A percentile compares a stretch with the other conserved stretches of the same genome.
Evolutionary conservation across 2,113 vertebrate species (phyloP).

Genomic region (Lagopus muta): DNA sequence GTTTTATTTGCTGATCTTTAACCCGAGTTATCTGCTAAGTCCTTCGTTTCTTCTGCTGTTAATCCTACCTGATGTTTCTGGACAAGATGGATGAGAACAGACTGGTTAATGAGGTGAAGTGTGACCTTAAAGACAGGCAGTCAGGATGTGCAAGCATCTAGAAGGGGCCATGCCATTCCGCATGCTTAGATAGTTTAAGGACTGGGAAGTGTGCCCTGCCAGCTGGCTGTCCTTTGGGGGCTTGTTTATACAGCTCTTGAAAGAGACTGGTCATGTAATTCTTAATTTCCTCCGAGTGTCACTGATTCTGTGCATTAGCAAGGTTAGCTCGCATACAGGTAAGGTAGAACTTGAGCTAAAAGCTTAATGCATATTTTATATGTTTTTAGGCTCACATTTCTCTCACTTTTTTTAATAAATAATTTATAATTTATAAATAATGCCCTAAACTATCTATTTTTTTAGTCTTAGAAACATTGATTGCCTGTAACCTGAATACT

Average conservation of each 20-base stretch:
- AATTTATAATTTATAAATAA: not conserved
- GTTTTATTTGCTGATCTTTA: not conserved
- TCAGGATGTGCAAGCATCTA: not conserved
- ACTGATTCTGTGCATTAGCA: not conserved
- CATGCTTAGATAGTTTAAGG: not conserved
- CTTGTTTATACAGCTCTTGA: conserved; percentile 5
- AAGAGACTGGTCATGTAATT: not conserved
- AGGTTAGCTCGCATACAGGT: not conserved
- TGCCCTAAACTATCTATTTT: not conserved
- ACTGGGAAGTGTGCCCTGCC: not conserved
- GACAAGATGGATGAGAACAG: not conserved
- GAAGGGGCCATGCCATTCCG: not conserved
- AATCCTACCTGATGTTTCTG: not conserved
- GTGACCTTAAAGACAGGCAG: not conserved
- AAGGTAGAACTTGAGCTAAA: not conserved
- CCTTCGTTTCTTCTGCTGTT: not conserved
- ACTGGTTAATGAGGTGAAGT: not conserved
- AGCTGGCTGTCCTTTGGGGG: not conserved
- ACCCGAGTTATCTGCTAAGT: not conserved
- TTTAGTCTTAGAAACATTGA: not conserved
- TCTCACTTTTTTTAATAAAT: not conserved
- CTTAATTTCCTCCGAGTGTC: not conserved
- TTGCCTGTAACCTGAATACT: not conserved
- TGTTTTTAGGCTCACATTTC: not conserved
- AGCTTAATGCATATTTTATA: not conserved